These are phyloP conservation scores for Branchinecta lindahli DNA, from an alignment of 1,140 invertebrate genomes.

Conservation along the genomic window DNA sequence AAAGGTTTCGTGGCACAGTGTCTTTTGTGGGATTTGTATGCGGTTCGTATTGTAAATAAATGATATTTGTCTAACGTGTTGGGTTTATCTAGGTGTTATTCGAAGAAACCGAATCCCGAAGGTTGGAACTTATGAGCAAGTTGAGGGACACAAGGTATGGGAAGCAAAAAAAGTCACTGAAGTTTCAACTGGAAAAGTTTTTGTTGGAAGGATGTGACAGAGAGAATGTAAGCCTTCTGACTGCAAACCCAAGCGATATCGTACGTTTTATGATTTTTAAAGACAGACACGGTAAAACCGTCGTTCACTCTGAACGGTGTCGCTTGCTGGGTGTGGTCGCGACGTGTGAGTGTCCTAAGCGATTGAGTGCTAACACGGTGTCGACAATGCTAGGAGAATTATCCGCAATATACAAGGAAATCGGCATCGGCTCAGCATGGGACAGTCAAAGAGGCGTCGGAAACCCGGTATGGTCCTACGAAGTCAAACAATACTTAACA, in stretches of 20 bases:
- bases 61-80: neutral
- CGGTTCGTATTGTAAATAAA: neutral
- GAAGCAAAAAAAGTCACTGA: neutral
- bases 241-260: neutral
- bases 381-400: neutral
- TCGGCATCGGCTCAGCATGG: neutral
- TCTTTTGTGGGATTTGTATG: conserved; percentile 4
- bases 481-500: neutral
- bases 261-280: neutral
- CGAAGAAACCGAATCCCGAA: neutral
- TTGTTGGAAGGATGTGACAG: neutral
- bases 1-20: neutral
- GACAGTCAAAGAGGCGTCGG: neutral
- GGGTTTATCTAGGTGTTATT: neutral
- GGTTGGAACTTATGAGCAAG: neutral
- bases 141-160: neutral
- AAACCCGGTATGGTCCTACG: neutral
- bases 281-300: neutral
- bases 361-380: neutral
- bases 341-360: neutral
- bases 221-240: neutral
- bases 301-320: neutral
- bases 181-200: neutral
- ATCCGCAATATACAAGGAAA: neutral
- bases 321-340: neutral